Conservation (phyloP, 1,140 invertebrate genomes). For the Pseudomyrmex gracilis region DNA sequence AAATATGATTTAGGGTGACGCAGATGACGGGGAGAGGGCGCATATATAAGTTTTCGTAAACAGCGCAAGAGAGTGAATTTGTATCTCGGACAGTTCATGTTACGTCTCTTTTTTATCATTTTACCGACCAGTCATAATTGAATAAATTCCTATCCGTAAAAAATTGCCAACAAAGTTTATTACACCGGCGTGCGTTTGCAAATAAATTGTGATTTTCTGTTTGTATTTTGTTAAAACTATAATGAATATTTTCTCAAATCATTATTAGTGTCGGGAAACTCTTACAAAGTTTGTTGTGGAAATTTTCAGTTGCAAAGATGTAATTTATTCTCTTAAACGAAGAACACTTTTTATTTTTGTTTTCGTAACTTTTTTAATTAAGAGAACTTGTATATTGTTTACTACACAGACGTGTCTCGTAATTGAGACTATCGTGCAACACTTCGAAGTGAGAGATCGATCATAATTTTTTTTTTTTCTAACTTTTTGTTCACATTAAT, state of each 20-base stretch:
- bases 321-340: background rate
- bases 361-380: slow-evolving; percentile 30
- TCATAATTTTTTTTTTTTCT: background rate
- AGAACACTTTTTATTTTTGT: slow-evolving; percentile 4
- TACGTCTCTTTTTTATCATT: slow-evolving; percentile 9
- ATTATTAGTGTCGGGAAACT: background rate
- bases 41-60: background rate
- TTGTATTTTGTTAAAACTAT: background rate
- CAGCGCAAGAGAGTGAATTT: background rate
- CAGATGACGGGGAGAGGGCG: background rate
- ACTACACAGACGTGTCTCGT: background rate
- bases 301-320: background rate
- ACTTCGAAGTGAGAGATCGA: background rate
- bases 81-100: background rate
- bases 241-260: slow-evolving; percentile 25
- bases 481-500: too few species aligned
- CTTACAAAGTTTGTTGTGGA: background rate
- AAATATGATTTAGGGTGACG: slow-evolving; percentile 40
- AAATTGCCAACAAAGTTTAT: background rate
- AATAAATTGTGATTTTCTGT: background rate
- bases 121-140: background rate
- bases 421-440: background rate
- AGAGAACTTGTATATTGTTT: background rate
- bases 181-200: background rate
- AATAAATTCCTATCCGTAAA: background rate